A percentile compares a stretch with the other conserved stretches of the same genome.
phyloP scores from a whole-genome alignment of 2,113 vertebrate genomes.

The Mirza zaza region DNA sequence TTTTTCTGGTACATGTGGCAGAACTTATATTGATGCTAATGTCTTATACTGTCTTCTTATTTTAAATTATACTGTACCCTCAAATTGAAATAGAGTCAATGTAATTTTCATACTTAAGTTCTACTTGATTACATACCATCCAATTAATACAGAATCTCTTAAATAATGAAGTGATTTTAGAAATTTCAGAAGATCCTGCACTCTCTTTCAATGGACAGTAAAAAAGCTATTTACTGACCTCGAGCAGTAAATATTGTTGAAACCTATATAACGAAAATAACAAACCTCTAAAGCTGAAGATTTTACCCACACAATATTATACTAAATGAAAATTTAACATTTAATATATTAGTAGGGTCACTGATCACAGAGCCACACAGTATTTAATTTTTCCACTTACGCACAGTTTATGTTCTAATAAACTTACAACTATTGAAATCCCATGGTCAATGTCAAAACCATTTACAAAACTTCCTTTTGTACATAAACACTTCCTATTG shows the following conservation, averaged over 20 bases:
- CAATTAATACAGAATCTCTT: neutral
- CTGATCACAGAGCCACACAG: neutral
- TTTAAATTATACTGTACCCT: neutral
- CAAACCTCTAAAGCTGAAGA: neutral
- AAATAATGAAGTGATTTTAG: neutral
- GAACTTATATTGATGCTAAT: neutral
- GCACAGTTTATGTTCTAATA: slow-evolving; percentile 68
- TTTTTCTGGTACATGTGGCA: neutral
- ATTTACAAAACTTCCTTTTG: slow-evolving; percentile 75
- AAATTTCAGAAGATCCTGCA: neutral
- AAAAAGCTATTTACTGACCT: neutral
- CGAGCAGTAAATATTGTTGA: neutral
- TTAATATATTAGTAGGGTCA: neutral
- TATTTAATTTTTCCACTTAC: slow-evolving; percentile 59
- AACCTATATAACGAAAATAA: neutral
- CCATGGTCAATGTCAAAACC: slow-evolving; percentile 65
- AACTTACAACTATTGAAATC: slow-evolving; percentile 77
- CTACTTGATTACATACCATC: neutral
- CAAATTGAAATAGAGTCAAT: neutral
- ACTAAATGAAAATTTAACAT: neutral
- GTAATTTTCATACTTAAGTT: neutral
- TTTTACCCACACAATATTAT: neutral
- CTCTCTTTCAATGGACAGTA: neutral
- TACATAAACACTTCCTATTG: slow-evolving; percentile 76
- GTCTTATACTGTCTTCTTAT: neutral